Percentiles rank a stretch among this genome's conserved stretches.
Evolutionary conservation across 2,888 invertebrate species (phyloP).

Genomic region (Nephrotoma guestfalica): DNA sequence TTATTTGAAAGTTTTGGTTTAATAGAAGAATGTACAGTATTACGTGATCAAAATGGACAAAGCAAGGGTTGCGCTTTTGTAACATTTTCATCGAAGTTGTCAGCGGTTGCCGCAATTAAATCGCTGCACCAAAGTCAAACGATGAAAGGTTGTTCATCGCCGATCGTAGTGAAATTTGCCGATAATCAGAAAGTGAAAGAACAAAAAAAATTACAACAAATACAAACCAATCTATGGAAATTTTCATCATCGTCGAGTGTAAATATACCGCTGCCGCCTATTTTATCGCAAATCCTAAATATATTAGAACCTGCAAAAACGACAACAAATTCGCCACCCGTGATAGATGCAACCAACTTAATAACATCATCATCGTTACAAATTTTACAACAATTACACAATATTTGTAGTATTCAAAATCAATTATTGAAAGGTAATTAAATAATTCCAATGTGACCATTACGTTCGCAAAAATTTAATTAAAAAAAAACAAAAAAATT

Average conservation of each 20-base stretch:
- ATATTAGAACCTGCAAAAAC: conserved; percentile 32
- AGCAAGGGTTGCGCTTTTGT: conserved; percentile 99
- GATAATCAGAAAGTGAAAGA: conserved; percentile 99
- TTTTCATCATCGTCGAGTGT: conserved; percentile 49
- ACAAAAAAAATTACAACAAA: conserved; percentile 86
- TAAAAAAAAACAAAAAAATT: neutral
- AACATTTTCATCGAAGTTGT: conserved; percentile 93
- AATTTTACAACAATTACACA: conserved; percentile 49
- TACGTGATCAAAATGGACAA: conserved; percentile 87
- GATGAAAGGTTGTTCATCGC: conserved; percentile 98
- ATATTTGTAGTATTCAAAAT: conserved; percentile 43
- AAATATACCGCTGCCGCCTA: conserved; percentile 35
- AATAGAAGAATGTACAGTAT: conserved; percentile 97
- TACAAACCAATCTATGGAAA: conserved; percentile 87
- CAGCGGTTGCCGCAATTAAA: conserved; percentile 96
- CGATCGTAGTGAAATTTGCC: conserved; percentile 96
- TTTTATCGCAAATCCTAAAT: conserved; percentile 37
- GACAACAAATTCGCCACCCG: conserved; percentile 31
- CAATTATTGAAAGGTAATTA: conserved; percentile 42
- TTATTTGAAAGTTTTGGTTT: conserved; percentile 88
- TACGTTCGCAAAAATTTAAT: neutral
- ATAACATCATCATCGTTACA: conserved; percentile 48
- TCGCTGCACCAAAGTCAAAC: conserved; percentile 94
- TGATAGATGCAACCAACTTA: conserved; percentile 32
- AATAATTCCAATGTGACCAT: neutral